Base-by-base conservation (phyloP, 2,797 vertebrate species). In the Hoplostethus atlanticus region DNA sequence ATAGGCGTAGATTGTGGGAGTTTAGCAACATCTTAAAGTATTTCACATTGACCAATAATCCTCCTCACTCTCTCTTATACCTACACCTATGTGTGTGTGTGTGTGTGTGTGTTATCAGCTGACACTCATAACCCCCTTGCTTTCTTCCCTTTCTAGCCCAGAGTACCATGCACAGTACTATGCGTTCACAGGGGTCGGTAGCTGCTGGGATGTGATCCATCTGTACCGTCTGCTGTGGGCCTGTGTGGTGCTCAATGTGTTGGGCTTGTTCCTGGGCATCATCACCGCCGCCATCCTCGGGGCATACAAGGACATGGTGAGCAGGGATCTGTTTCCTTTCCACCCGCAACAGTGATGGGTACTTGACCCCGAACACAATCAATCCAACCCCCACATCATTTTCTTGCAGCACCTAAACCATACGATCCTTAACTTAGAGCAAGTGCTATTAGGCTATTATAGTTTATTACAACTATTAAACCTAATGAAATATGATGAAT, bases 171-270 rank as follows among this genome's bases (percentile, higher is more conserved):
- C 85, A 2, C 85, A 92, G 62, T 99, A 97, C 92, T 96, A 94
- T 0, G 91, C 94, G 90, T 99, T 97, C 73, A 95, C 94, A 0
- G 96, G 96, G 0, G 98, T 99, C 76, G 92, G 64, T 38, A 80
- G 96, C 90, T 99, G 98, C 72, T 95, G 93, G 92, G 97, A 98
- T 0, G 98, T 94, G 79, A 74, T 97, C 68, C 96, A 97, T 79
- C 94, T 99, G 54, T 92, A 98, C 52, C 95, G 96, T 25, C 92
- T 99, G 84, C 92, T 99, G 67, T 99, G 98, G 98, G 90, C 95
- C 64, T 96, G 95, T 0, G 95, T 96, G 2, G 92, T 95, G 48
- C 94, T 99, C 62, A 99, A 98, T 2, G 91, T 97, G 46, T 54
- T 97, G 0, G 92, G 94, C 1, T 65, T 97, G 84, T 96, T 97